phyloP scores from a whole-genome alignment of 2,113 vertebrate species.

The Larimichthys crocea region DNA sequence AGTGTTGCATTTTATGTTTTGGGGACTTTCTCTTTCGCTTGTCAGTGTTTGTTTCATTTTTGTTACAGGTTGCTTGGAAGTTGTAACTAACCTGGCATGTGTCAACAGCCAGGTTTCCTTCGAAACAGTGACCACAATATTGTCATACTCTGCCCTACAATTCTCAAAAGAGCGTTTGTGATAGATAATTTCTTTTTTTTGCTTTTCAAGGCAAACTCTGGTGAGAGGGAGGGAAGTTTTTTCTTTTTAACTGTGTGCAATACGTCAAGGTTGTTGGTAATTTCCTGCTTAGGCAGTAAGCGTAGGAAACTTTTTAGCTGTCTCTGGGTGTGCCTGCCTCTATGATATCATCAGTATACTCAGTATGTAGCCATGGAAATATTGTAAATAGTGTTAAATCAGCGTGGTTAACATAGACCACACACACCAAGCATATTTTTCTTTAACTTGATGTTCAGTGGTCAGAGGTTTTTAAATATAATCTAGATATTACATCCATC shows the following conservation, averaged over 20 bases:
- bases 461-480: background rate
- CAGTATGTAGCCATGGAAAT: conserved; percentile 50
- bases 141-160: background rate
- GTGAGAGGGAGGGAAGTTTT: background rate
- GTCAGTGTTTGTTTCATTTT: background rate
- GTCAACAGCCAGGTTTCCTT: background rate
- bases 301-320: conserved; percentile 18
- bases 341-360: conserved; percentile 14
- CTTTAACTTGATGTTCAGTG: background rate
- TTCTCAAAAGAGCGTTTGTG: background rate
- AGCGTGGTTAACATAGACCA: background rate
- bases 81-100: background rate
- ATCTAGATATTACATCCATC: background rate
- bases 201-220: background rate
- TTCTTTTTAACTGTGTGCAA: conserved; percentile 12
- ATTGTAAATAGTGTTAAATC: conserved; percentile 26
- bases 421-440: background rate
- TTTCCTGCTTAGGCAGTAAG: conserved; percentile 51
- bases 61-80: background rate
- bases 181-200: background rate
- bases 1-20: background rate
- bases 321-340: conserved; percentile 51
- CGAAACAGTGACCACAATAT: background rate
- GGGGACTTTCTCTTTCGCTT: background rate
- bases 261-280: conserved; percentile 16